phyloP scores from a whole-genome alignment of 2,797 vertebrate genomes.

The Choloepus didactylus region DNA sequence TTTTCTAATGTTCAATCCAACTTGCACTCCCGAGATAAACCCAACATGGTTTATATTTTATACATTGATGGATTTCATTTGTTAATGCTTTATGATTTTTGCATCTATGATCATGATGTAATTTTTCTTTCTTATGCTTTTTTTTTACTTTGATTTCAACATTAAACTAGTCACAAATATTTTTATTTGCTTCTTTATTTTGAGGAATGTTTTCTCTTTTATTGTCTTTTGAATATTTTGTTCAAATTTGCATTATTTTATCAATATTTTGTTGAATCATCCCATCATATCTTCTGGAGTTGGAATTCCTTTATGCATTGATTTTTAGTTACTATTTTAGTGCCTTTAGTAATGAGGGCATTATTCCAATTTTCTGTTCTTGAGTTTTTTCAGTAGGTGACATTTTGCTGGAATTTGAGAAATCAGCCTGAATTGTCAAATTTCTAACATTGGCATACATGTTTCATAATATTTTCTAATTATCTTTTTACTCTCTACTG shows the following conservation, averaged over 20 bases:
- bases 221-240: not conserved
- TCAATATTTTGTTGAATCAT: not conserved
- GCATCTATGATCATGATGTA: not conserved
- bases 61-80: not conserved
- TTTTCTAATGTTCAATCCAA: not conserved
- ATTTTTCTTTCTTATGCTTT: not conserved
- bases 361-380: not conserved
- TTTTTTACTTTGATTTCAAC: not conserved
- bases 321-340: not conserved
- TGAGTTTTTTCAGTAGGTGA: not conserved
- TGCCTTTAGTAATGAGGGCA: not conserved
- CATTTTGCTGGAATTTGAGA: not conserved
- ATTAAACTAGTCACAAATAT: not conserved
- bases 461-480: not conserved
- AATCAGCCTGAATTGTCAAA: not conserved
- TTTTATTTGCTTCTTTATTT: not conserved
- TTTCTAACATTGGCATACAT: not conserved
- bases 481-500: not conserved
- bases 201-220: not conserved
- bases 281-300: not conserved
- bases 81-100: not conserved
- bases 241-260: not conserved
- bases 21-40: not conserved
- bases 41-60: not conserved
- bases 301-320: not conserved